Evolutionary conservation across 1,140 invertebrate species (phyloP).

Genomic region (Geopemphigus sp.): DNA sequence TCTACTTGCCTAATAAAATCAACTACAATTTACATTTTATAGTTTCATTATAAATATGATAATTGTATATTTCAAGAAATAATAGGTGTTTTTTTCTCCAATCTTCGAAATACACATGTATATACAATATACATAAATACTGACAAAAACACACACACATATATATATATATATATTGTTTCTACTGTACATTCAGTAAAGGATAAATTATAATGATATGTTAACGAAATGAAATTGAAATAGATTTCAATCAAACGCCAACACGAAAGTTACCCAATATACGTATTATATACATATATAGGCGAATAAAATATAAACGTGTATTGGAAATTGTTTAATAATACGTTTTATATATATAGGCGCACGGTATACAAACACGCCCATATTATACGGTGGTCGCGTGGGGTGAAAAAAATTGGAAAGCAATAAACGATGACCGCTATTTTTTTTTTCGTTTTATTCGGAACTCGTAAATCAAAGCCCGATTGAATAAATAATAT

Average conservation of each 20-base stretch:
- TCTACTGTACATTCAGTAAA: too few species aligned
- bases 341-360: conserved; percentile 9
- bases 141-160: too few species aligned
- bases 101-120: too few species aligned
- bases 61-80: too few species aligned
- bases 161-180: neutral
- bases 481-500: neutral
- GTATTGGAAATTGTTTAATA: conserved; percentile 6
- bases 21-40: too few species aligned
- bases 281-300: neutral
- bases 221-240: neutral
- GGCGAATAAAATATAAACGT: conserved; percentile 12
- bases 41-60: too few species aligned
- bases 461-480: neutral
- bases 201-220: too few species aligned
- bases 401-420: conserved; percentile 44
- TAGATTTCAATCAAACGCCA: conserved; percentile 21
- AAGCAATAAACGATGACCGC: conserved; percentile 34
- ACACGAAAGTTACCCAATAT: neutral
- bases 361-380: neutral
- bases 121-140: too few species aligned
- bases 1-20: too few species aligned
- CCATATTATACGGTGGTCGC: conserved; percentile 19
- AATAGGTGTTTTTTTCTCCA: too few species aligned
- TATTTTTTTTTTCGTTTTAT: conserved; percentile 7